Conservation (phyloP, 2,113 vertebrate species). For the Nicator chloris region DNA sequence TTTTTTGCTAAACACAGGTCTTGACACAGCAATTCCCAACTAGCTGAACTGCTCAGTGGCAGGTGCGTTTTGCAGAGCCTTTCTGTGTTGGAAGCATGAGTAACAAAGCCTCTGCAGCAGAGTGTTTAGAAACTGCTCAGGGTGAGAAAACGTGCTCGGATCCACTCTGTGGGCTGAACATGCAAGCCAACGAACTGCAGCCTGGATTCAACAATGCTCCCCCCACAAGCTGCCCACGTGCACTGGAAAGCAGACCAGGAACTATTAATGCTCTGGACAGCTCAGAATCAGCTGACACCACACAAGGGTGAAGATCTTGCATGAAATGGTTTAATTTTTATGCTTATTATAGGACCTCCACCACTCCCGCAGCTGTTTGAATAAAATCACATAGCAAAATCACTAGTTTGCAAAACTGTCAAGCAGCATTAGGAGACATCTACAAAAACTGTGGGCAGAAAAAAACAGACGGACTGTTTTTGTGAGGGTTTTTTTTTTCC, state of each 20-base stretch:
- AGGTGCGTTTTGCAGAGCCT: background rate
- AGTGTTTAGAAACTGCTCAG: background rate
- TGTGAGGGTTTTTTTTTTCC: background rate
- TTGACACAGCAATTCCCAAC: background rate
- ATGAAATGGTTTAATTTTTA: background rate
- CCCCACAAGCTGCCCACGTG: background rate
- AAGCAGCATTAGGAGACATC: background rate
- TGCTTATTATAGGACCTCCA: background rate
- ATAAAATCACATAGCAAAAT: background rate
- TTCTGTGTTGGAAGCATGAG: background rate
- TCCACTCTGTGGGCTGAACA: background rate
- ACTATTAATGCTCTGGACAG: background rate
- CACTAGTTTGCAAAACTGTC: background rate
- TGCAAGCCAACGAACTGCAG: background rate
- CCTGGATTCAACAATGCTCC: background rate
- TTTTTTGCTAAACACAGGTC: background rate
- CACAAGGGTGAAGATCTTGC: background rate
- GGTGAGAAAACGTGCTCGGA: background rate
- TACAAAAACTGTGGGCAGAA: background rate
- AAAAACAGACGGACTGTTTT: background rate
- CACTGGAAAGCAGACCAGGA: background rate
- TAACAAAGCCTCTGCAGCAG: background rate
- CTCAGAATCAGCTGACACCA: background rate
- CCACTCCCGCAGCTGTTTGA: background rate
- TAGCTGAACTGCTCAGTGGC: background rate